Evolutionary conservation across 2,888 invertebrate genomes (phyloP), one percentile per base, ranked within the genome.

Genomic region (Campoletis raptor): DNA sequence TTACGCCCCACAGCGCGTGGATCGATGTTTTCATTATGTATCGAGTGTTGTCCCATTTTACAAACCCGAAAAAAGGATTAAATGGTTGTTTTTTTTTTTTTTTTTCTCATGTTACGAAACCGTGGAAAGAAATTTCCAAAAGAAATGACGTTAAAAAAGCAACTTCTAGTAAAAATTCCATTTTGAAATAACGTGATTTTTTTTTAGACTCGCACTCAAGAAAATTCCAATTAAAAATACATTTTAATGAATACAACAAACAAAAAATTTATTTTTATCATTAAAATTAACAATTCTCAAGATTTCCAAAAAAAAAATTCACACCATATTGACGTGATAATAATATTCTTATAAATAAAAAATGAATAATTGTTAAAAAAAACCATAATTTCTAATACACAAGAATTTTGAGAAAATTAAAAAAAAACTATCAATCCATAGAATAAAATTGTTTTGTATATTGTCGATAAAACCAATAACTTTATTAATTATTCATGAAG

Each of bases 1-100:
- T 66, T 42, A 30, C 57, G 69, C 61, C 72, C 85, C 85, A 78
- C 85, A 79, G 52, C 12, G 79, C 24, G 54, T 30, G 42, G 15
- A 37, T 52, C 81, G 2, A 66, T 77, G 66, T 42, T 64, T 76
- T 48, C 12, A 12, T 30, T 37, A 21, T 9, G 37, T 36, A 61
- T 30, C 48, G 54, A n/a, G 21, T 42, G 40, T 45, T 3, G 69
- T 79, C 48, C 48, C 30, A 82, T 81, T 83, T 48, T 21, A 76
- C 30, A 64, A 76, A 12, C 54, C 12, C 15, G 21, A 37, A 82
- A 54, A 72, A 45, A 69, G 54, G n/a, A 61, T 21, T 9, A 76
- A n/a, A 30, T 30, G 8, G 8, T 67, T n/a, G n/a, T n/a, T n/a
- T n/a, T n/a, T n/a, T n/a, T n/a, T 67, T 67, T 21, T 67, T 67